A percentile compares a stretch with the other conserved stretches of the same genome.
These are phyloP conservation scores for Cataglyphis altisquamis DNA, from an alignment of 2,888 invertebrate species.

Conservation along the genomic window DNA sequence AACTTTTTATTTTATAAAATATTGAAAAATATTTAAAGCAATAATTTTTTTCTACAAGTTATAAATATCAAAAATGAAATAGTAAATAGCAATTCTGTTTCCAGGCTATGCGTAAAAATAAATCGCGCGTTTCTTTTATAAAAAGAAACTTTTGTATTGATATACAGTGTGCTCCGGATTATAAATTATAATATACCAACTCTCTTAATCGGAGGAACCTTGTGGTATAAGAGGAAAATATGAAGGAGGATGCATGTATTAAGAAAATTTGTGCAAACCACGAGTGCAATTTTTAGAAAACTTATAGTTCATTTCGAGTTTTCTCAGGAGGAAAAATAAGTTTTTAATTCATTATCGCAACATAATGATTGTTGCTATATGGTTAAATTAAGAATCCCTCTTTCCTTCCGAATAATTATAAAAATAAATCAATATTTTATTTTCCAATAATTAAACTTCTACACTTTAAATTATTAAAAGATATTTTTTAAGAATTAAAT, in stretches of 20 bases:
- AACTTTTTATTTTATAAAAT: background rate
- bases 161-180: background rate
- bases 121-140: background rate
- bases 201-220: slow-evolving; percentile 15
- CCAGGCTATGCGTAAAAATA: background rate
- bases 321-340: slow-evolving; percentile 1
- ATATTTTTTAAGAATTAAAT: background rate
- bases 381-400: background rate
- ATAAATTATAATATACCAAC: background rate
- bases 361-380: background rate
- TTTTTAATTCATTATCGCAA: background rate
- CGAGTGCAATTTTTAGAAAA: slow-evolving; percentile 19
- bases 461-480: background rate
- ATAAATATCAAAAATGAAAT: slow-evolving; percentile 1
- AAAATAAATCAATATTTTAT: background rate
- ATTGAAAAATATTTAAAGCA: background rate
- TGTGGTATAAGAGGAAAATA: slow-evolving; percentile 4
- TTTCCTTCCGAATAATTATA: background rate
- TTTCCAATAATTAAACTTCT: background rate
- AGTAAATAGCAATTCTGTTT: background rate
- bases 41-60: slow-evolving; percentile 20
- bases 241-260: background rate
- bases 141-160: slow-evolving; percentile 4
- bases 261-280: slow-evolving; percentile 16
- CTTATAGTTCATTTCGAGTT: background rate